Conservation (phyloP, 2,888 invertebrate species). For the Rhagonycha fulva region DNA sequence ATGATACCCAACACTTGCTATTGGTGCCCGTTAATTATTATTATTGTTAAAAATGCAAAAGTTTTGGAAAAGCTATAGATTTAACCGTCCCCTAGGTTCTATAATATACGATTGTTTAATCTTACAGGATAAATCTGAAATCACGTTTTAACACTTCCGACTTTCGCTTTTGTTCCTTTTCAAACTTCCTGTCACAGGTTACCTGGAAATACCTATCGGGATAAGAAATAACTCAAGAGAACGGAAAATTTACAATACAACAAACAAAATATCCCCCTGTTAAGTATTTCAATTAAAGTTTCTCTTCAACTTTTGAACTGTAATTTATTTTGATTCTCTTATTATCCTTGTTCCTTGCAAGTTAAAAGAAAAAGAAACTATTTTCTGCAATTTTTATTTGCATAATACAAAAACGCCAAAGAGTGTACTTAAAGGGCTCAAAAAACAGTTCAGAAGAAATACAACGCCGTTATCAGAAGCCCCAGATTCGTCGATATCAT, state of each 20-base stretch:
- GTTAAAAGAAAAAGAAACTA: not conserved
- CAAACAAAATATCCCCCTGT: not conserved
- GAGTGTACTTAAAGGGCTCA: not conserved
- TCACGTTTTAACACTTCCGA: not conserved
- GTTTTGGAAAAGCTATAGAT: too few relatives aligned
- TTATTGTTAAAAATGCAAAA: too few relatives aligned
- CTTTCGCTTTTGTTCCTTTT: not conserved
- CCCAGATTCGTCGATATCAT: conserved; percentile 18
- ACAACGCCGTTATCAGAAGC: conserved; percentile 13
- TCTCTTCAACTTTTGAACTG: not conserved
- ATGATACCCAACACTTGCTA: too few relatives aligned
- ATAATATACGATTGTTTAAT: too few relatives aligned
- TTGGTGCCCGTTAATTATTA: too few relatives aligned
- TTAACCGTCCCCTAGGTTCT: too few relatives aligned
- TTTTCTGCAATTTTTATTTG: not conserved
- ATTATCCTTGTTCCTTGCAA: not conserved
- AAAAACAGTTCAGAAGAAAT: conserved; percentile 11
- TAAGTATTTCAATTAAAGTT: not conserved
- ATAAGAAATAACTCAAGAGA: not conserved
- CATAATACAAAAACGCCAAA: not conserved
- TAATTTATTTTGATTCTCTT: not conserved
- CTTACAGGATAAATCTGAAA: not conserved
- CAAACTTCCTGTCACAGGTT: not conserved
- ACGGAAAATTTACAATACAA: not conserved
- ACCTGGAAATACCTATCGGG: not conserved